Evolutionary conservation across 2,113 vertebrate species (phyloP), one percentile per base, ranked within the genome.

Genomic region (Octodon degus): DNA sequence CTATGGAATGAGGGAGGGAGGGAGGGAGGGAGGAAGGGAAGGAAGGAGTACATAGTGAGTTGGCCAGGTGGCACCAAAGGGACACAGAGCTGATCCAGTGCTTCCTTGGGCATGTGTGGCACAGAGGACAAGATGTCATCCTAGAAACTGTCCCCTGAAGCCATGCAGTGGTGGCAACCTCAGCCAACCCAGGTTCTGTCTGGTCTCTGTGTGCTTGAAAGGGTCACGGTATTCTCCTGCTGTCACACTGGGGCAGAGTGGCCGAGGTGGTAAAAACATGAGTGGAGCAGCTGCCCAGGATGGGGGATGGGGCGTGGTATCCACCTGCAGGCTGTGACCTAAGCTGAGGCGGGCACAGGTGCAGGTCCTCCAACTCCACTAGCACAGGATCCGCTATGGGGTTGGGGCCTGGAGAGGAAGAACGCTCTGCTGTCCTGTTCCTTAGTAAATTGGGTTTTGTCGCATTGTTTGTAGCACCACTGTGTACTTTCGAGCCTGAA

Each of bases 251-350:
- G 60, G 81, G 43, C 1, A 3, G 25, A 7, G 3, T 16, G 50
- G 62, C 5, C 53, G 27, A 55, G 86, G 30, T 2, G 1, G 20
- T 7, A 5, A 27, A 53, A 53, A 53, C 10, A 11, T 37, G 67
- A 63, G 11, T 47, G 40, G 60, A n/a, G 24, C 72, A 40, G 34
- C 32, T 27, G 25, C 67, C 9, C n/a, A 22, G 20, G 7, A 27
- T 19, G 22, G 20, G 1, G 9, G 4, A 1, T 37, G 7, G 87
- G 70, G 25, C 0, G 3, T n/a, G 32, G 7, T 53, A 2, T 0
- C 14, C 5, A 60, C 55, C 60, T 24, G 5, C 47, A 8, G 62
- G 3, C 5, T 10, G 19, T 37, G 1, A 6, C n/a, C 79, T 22
- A 16, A 34, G 12, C 47, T 53, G 27, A 53, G 43, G 53, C 67